A percentile compares a stretch with the other conserved stretches of the same genome.
Conservation (phyloP, 2,888 invertebrate species). For the Cerastoderma edule region DNA sequence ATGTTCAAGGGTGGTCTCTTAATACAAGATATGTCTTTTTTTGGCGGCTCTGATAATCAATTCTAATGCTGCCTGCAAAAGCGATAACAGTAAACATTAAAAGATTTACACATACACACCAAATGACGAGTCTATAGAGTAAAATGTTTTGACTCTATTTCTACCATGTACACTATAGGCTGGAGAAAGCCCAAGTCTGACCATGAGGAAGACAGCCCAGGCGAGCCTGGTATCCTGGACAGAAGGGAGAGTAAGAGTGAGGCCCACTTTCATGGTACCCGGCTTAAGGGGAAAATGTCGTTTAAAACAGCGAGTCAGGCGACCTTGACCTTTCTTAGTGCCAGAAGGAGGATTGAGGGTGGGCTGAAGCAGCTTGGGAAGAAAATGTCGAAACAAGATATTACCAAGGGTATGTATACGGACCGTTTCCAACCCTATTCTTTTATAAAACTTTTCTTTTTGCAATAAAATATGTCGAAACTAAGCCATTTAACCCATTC, state of each 20-base stretch:
- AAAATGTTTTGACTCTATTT: too few species aligned
- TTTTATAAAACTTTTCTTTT: too few species aligned
- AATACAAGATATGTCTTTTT: too few species aligned
- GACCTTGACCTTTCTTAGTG: conserved; percentile 83
- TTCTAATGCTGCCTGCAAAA: too few species aligned
- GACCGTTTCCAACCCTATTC: too few species aligned
- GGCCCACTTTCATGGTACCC: conserved; percentile 67
- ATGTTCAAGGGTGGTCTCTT: too few species aligned
- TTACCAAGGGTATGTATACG: conserved; percentile 89
- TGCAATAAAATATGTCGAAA: too few species aligned
- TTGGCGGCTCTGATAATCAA: too few species aligned
- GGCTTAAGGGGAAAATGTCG: conserved; percentile 77
- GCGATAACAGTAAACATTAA: too few species aligned
- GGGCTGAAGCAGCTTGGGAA: conserved; percentile 89
- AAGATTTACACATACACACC: too few species aligned
- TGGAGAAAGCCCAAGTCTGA: conserved; percentile 82
- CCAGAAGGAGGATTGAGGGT: conserved; percentile 93
- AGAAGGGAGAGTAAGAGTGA: conserved; percentile 77
- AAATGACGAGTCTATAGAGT: too few species aligned
- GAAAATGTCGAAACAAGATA: conserved; percentile 90
- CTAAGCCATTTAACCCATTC: background rate
- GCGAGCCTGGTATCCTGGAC: conserved; percentile 73
- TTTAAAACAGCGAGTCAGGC: conserved; percentile 84
- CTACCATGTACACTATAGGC: conserved; percentile 69
- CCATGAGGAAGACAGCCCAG: conserved; percentile 83